Conservation (phyloP, 2,113 vertebrate genomes). For the Anser cygnoides region DNA sequence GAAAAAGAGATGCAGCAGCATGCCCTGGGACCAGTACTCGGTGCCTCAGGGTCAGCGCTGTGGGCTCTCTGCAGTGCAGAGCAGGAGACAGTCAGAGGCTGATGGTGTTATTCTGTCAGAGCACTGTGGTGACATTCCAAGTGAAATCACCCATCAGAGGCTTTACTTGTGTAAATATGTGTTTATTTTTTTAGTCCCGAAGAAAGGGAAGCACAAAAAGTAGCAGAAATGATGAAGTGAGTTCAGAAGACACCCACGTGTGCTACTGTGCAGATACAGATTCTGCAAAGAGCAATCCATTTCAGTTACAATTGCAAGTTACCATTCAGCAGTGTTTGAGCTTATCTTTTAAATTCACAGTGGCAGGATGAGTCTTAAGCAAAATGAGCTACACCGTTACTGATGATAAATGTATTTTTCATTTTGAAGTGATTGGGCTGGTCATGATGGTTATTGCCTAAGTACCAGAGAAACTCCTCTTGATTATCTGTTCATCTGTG, state of each 20-base stretch:
- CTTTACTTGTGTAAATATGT: background rate
- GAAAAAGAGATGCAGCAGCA: background rate
- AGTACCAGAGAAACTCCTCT: background rate
- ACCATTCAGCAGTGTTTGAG: background rate
- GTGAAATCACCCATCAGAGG: background rate
- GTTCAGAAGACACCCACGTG: background rate
- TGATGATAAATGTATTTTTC: background rate
- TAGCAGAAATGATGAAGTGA: background rate
- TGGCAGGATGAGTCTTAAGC: background rate
- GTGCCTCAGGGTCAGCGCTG: too few relatives aligned
- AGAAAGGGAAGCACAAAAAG: background rate
- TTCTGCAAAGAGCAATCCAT: background rate
- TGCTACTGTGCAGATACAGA: background rate
- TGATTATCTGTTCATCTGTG: background rate
- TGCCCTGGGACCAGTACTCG: background rate
- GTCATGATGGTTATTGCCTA: background rate
- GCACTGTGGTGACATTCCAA: background rate
- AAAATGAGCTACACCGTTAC: background rate
- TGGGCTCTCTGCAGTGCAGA: background rate
- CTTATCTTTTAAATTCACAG: background rate
- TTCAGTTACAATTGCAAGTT: background rate
- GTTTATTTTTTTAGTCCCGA: background rate
- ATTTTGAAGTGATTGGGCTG: background rate
- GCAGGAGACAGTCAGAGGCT: background rate
- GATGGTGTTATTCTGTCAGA: background rate